These are phyloP conservation scores for Copsychus sechellarum DNA, from an alignment of 2,113 vertebrate genomes.

Conservation along the genomic window DNA sequence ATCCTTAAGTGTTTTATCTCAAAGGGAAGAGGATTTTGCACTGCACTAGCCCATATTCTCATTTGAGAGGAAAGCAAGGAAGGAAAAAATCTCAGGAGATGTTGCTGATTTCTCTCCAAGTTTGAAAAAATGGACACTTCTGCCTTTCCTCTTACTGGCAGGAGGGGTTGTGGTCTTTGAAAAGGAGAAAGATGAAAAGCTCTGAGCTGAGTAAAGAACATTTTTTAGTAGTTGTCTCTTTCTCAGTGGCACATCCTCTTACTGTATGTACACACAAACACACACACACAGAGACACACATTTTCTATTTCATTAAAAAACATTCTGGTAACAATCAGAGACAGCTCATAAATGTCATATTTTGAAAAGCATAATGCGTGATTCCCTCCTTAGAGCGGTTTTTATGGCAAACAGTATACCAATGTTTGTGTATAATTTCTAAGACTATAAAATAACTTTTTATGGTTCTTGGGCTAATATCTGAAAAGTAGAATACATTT, in stretches of 20 bases:
- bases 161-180: neutral
- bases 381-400: conserved; percentile 28
- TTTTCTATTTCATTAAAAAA: conserved; percentile 40
- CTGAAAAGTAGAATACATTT: conserved; percentile 11
- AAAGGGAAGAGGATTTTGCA: neutral
- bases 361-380: neutral
- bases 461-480: conserved; percentile 24
- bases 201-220: neutral
- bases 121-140: neutral
- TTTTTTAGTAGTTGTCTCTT: neutral
- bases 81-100: neutral
- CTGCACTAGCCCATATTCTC: neutral
- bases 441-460: conserved; percentile 48
- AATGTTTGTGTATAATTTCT: conserved; percentile 53
- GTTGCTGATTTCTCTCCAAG: neutral
- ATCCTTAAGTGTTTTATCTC: neutral
- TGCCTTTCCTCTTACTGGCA: neutral
- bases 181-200: neutral
- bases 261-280: neutral
- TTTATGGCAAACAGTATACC: conserved; percentile 53
- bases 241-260: neutral
- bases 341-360: conserved; percentile 71
- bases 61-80: neutral
- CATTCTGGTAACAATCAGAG: conserved; percentile 60
- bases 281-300: neutral